Evolutionary conservation across 2,113 vertebrate genomes (phyloP), one percentile per base, ranked within the genome.

Genomic region (Taxidea taxus): DNA sequence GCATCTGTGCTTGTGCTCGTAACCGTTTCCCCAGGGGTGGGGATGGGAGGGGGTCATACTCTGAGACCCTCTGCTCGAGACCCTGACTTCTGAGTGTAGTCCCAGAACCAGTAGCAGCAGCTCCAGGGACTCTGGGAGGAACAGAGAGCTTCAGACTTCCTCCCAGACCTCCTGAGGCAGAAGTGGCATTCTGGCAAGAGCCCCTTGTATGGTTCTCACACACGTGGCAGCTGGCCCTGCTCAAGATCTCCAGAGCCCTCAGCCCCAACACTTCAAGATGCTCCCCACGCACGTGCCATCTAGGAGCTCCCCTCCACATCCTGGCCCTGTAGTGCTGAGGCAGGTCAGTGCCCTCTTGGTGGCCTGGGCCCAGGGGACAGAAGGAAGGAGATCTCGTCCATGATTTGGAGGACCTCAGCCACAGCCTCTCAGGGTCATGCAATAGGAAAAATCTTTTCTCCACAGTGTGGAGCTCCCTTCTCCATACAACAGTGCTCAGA

Each of bases 201-300:
- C 15, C 42, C 18, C 4, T 3, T 7, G 18, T 14, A 10, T n/a
- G n/a, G 39, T 4, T 20, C 9, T 1, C 20, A 6, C 0, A 0
- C 39, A 47, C 0, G 0, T 0, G 8, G 29, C 51, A 37, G 44
- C 31, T 13, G 7, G 68, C 21, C 44, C 27, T 39, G 34, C 44
- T 29, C 14, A 3, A 13, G 34, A 25, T 0, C 0, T 2, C 58
- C 31, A 21, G 31, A 62, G 29, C 29, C 42, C 21, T 83, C 6
- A 29, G 21, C 16, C 47, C 39, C 49, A 11, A 34, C 20, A 42
- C 23, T 16, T 1, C 10, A 25, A 80, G 54, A 21, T n/a, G 74
- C 9, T 86, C n/a, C 34, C 42, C 7, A 54, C 31, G 34, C 44
- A 58, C 12, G 10, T 51, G 62, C 34, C 51, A n/a, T 42, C 29